Percentiles rank a stretch among this genome's conserved stretches.
Conservation (phyloP, 2,113 vertebrate genomes). For the Mionectes macconnelli region DNA sequence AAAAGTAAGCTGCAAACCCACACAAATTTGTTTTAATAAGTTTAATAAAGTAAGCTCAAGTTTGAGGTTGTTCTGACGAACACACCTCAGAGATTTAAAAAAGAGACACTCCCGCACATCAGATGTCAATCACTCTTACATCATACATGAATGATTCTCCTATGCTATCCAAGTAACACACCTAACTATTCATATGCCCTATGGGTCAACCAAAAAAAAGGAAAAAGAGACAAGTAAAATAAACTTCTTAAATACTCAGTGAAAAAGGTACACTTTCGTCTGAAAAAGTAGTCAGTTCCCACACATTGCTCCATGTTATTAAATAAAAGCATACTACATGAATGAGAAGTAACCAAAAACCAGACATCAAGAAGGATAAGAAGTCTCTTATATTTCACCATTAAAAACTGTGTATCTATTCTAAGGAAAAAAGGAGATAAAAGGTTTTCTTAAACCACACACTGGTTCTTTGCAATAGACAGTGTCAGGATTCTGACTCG, state of each 20-base stretch:
- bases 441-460: background rate
- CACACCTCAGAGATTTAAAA: slow-evolving; percentile 49
- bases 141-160: background rate
- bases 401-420: background rate
- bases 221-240: background rate
- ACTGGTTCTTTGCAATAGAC: background rate
- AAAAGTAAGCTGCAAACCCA: slow-evolving; percentile 26
- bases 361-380: background rate
- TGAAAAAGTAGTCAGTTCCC: background rate
- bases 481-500: background rate
- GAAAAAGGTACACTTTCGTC: background rate
- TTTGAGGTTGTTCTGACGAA: slow-evolving; percentile 61
- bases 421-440: background rate
- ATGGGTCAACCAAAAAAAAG: background rate
- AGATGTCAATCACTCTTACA: slow-evolving; percentile 15
- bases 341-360: background rate
- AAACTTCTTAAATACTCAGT: background rate
- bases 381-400: background rate
- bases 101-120: slow-evolving; percentile 39
- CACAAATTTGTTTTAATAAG: slow-evolving; percentile 63
- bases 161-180: background rate
- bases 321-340: background rate
- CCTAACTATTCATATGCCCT: background rate
- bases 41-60: slow-evolving; percentile 62
- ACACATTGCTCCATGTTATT: background rate